Conservation (phyloP, 1,140 invertebrate species). For the Armadillidium nasatum region DNA sequence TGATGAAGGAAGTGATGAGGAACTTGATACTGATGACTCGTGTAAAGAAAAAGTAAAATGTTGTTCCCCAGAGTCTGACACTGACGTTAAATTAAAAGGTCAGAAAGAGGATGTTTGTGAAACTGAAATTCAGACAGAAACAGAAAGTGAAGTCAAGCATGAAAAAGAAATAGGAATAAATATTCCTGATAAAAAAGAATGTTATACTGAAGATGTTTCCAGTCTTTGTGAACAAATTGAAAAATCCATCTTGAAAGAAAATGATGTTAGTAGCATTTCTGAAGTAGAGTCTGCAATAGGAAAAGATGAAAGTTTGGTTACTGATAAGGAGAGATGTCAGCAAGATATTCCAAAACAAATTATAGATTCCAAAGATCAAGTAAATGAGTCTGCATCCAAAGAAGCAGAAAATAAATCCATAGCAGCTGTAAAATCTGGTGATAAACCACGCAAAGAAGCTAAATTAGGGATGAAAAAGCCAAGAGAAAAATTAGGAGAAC, state of each 20-base stretch:
- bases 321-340: background rate
- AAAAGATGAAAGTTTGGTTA: background rate
- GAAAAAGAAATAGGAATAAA: background rate
- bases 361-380: background rate
- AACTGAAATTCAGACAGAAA: background rate
- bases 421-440: background rate
- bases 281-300: background rate
- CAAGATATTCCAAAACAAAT: background rate
- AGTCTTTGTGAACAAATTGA: background rate
- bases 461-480: constrained; percentile 43
- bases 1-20: background rate
- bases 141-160: background rate
- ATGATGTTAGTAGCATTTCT: background rate
- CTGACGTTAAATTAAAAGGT: background rate
- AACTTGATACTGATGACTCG: background rate
- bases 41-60: no score
- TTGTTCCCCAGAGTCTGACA: no score
- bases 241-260: background rate
- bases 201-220: background rate
- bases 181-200: background rate
- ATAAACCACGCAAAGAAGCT: constrained; percentile 29
- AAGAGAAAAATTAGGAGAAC: constrained; percentile 41
- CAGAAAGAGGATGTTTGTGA: background rate
- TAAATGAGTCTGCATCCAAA: background rate
- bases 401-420: background rate